A percentile compares a stretch with the other conserved stretches of the same genome.
These are phyloP conservation scores for Allolobophora icterica DNA, from an alignment of 2,888 invertebrate species.

Conservation along the genomic window DNA sequence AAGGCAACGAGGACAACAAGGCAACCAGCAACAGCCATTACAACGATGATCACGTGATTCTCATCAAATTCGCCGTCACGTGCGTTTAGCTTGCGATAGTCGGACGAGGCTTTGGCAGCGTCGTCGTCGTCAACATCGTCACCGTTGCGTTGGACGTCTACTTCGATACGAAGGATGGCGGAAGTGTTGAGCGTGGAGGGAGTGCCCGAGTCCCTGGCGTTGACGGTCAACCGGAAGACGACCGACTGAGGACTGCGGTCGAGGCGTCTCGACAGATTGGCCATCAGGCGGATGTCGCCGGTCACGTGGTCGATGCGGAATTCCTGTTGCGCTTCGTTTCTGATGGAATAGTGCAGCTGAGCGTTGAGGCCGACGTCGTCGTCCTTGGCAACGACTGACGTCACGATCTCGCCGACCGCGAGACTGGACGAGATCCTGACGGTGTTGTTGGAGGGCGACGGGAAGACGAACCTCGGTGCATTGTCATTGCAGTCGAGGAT, in stretches of 20 bases:
- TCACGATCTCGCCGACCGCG: conserved; percentile 31
- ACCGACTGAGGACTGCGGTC: not conserved
- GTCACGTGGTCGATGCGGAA: not conserved
- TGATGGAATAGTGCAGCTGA: conserved; percentile 38
- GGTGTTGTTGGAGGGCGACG: conserved; percentile 36
- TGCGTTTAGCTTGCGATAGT: not conserved
- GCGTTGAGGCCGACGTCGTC: conserved; percentile 44
- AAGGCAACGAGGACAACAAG: conserved; percentile 27
- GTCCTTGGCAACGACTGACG: conserved; percentile 39
- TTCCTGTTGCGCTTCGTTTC: conserved; percentile 29
- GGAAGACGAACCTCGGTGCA: conserved; percentile 39
- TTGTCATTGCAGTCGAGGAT: conserved; percentile 44
- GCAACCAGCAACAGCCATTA: conserved; percentile 21
- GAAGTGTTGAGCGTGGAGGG: conserved; percentile 13
- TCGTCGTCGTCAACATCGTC: not conserved
- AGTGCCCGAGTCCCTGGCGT: conserved; percentile 1
- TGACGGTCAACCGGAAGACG: not conserved
- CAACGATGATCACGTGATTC: conserved; percentile 21
- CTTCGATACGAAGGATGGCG: not conserved
- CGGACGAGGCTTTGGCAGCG: not conserved
- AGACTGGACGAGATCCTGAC: conserved; percentile 12
- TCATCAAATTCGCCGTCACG: conserved; percentile 4
- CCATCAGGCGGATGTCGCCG: not conserved
- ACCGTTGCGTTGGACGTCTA: not conserved
- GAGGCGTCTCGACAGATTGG: not conserved